Conservation (phyloP, 2,113 vertebrate genomes). For the Myiozetetes cayanensis region DNA sequence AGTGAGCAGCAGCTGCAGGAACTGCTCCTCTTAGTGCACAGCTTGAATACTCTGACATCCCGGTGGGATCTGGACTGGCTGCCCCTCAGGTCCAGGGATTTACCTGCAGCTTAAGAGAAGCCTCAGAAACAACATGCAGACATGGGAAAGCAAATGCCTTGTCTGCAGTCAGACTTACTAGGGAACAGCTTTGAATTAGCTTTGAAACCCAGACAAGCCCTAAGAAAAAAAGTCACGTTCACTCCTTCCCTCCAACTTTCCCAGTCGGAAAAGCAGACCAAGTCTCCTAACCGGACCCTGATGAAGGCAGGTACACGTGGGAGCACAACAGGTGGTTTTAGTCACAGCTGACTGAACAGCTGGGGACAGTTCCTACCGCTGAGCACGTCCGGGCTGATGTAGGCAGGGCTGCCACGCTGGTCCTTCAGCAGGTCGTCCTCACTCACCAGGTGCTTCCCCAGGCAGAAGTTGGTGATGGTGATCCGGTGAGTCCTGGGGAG, state of each 20-base stretch:
- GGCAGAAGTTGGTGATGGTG: conserved; percentile 98
- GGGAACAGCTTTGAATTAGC: neutral
- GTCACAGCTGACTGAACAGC: neutral
- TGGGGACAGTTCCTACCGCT: conserved; percentile 79
- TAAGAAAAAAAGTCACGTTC: neutral
- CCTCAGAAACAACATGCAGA: neutral
- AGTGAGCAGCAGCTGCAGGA: neutral
- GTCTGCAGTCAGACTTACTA: neutral
- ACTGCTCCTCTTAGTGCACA: neutral
- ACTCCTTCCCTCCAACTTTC: neutral
- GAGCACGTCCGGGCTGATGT: conserved; percentile 97
- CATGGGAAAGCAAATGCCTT: neutral
- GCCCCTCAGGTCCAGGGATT: neutral
- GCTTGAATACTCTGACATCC: neutral
- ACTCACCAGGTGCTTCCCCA: conserved; percentile 97
- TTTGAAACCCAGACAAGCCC: neutral
- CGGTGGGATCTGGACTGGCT: neutral
- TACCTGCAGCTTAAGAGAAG: neutral
- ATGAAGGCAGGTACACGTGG: neutral
- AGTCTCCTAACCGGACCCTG: neutral
- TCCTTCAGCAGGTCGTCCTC: conserved; percentile 98
- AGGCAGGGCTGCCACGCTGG: conserved; percentile 97
- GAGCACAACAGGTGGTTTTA: neutral
- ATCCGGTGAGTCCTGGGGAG: conserved; percentile 90
- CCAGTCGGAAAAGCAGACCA: neutral